phyloP scores from a whole-genome alignment of 2,888 invertebrate species.

The Incurvaria masculella region DNA sequence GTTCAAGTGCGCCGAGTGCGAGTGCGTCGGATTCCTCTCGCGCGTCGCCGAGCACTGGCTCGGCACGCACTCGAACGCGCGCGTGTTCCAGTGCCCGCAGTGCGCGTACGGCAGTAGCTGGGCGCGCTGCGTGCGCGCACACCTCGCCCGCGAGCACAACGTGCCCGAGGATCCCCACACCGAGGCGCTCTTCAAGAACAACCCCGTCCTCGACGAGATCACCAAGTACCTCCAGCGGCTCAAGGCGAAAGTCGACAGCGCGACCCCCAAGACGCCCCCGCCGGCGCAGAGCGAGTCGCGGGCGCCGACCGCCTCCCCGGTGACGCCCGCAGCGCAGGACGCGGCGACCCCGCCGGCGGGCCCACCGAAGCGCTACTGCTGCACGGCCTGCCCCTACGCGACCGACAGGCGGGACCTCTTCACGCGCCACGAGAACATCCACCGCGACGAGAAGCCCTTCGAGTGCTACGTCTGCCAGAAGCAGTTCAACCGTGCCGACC shows the following conservation, averaged over 20 bases:
- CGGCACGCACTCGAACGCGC: constrained; percentile 66
- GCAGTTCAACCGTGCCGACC: constrained; percentile 91
- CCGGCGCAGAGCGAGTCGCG: constrained; percentile 3
- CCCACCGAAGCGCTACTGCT: constrained; percentile 70
- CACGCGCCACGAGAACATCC: constrained; percentile 90
- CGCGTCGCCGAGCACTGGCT: constrained; percentile 76
- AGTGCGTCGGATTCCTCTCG: constrained; percentile 70
- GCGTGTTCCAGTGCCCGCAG: constrained; percentile 62
- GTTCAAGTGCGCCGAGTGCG: constrained; percentile 73
- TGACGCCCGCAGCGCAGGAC: constrained; percentile 10
- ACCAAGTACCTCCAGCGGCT: constrained; percentile 67
- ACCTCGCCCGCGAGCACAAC: constrained; percentile 70
- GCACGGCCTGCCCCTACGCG: constrained; percentile 85
- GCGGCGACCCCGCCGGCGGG: constrained; percentile 10
- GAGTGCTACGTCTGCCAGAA: constrained; percentile 91
- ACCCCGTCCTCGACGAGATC: constrained; percentile 71
- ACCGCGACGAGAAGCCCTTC: constrained; percentile 90
- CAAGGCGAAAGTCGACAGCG: constrained; percentile 57
- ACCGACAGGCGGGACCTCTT: constrained; percentile 89
- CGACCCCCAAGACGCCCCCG: constrained; percentile 10
- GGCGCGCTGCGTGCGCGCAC: constrained; percentile 71
- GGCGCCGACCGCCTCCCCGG: constrained; percentile 14
- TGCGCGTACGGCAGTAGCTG: constrained; percentile 74
- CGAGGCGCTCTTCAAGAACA: constrained; percentile 64
- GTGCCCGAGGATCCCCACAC: constrained; percentile 60